Base-by-base conservation (phyloP, 2,888 invertebrate genomes). In the Trilocha varians region DNA sequence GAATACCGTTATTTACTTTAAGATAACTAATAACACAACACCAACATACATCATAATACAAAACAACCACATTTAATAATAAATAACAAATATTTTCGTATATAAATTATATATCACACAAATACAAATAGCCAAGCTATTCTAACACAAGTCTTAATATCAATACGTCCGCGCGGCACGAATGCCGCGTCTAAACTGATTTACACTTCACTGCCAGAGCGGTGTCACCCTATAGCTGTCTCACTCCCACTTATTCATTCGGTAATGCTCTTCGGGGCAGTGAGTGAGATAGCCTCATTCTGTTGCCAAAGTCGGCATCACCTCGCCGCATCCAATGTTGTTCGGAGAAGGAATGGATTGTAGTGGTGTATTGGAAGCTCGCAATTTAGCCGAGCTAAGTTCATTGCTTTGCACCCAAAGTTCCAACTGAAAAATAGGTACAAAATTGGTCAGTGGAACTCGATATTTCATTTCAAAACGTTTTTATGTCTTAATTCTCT, bases 401-500 rank as follows among this genome's bases (percentile, higher is more conserved):
- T 87, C 86, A 51, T 87, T 87, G 52, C 85, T 82, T 50, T 86
- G 84, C 34, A 87, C 85, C 87, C 87, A 87, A 0, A 86, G 70
- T 40, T 84, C 84, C 68, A 87, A 57, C 87, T 87, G 70, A 6
- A 78, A 78, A 35, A 1, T 37, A 42, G 40, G 14, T 33, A 15
- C 33, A 33, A 33, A 8, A n/a, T 11, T 3, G 33, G n/a, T n/a
- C n/a, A n/a, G n/a, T n/a, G n/a, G n/a, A n/a, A n/a, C n/a, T n/a
- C n/a, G n/a, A n/a, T n/a, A n/a, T n/a, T n/a, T n/a, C n/a, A n/a
- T n/a, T n/a, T n/a, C n/a, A n/a, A n/a, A n/a, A n/a, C n/a, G n/a
- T n/a, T n/a, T n/a, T n/a, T n/a, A n/a, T n/a, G n/a, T n/a, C n/a
- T n/a, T n/a, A n/a, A n/a, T n/a, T n/a, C n/a, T n/a, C n/a, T n/a